Conservation (phyloP, 2,797 vertebrate genomes). For the Cyprinodon diabolis region DNA sequence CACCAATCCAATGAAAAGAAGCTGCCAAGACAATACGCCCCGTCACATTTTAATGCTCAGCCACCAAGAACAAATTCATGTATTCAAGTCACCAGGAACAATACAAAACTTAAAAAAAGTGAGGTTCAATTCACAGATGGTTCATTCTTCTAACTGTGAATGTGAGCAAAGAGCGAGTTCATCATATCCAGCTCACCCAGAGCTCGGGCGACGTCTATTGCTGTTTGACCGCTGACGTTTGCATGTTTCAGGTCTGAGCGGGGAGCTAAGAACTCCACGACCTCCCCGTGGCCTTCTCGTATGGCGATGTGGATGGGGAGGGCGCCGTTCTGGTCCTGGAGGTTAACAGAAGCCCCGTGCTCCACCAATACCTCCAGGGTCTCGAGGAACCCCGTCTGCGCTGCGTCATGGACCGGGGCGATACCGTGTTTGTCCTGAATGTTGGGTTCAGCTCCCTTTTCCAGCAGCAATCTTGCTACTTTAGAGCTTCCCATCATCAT, state of each 20-base stretch:
- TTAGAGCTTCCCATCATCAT: slow-evolving; percentile 92
- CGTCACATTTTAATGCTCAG: slow-evolving; percentile 68
- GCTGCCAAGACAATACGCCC: slow-evolving; percentile 75
- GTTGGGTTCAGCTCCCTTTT: slow-evolving; percentile 89
- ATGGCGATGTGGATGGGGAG: slow-evolving; percentile 89
- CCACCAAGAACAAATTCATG: slow-evolving; percentile 61
- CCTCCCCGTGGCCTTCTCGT: slow-evolving; percentile 81
- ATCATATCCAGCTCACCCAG: slow-evolving; percentile 72
- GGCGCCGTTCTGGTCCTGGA: slow-evolving; percentile 78
- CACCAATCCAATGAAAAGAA: slow-evolving; percentile 72
- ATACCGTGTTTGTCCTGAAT: slow-evolving; percentile 87
- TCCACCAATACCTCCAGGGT: slow-evolving; percentile 87
- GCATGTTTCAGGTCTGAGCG: slow-evolving; percentile 83
- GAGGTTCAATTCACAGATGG: slow-evolving; percentile 18
- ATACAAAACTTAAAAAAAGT: slow-evolving; percentile 38
- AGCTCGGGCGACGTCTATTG: slow-evolving; percentile 82
- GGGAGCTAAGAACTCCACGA: slow-evolving; percentile 83
- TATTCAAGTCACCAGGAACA: slow-evolving; percentile 80
- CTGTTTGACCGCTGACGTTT: slow-evolving; percentile 81
- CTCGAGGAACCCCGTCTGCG: slow-evolving; percentile 89
- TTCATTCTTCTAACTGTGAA: slow-evolving; percentile 57
- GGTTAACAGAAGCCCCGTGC: slow-evolving; percentile 84
- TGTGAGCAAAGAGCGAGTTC: slow-evolving; percentile 71
- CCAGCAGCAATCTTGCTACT: slow-evolving; percentile 84
- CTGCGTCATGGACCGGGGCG: slow-evolving; percentile 86